phyloP scores from a whole-genome alignment of 2,113 vertebrate species.

The Peromyscus polionotus region DNA sequence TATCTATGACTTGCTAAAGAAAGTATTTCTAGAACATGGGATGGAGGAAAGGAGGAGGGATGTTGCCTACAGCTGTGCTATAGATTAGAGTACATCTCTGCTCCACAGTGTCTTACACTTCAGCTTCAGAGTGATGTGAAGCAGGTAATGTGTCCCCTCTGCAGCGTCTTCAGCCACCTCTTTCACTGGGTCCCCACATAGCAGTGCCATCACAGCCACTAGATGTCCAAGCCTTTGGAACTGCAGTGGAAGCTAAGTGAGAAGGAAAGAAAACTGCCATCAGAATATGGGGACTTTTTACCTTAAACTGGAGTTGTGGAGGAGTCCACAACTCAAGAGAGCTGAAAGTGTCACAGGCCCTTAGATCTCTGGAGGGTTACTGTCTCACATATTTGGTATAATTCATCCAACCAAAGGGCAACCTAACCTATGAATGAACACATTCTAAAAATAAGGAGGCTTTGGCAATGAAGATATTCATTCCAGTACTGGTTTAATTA shows the following conservation, averaged over 20 bases:
- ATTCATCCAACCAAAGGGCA: not conserved
- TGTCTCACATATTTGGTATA: not conserved
- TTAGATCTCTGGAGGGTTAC: not conserved
- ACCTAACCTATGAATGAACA: not conserved
- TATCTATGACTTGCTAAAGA: not conserved
- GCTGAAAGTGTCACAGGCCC: not conserved
- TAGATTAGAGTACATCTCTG: not conserved
- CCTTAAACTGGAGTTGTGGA: not conserved
- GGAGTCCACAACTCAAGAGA: not conserved
- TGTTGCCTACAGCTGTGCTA: not conserved
- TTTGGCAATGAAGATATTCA: constrained; percentile 42
- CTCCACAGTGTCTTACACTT: constrained; percentile 72
- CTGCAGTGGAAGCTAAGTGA: constrained; percentile 68
- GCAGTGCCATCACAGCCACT: constrained; percentile 72
- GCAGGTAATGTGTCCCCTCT: constrained; percentile 66
- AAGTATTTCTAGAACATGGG: constrained; percentile 22
- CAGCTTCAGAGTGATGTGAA: constrained; percentile 66
- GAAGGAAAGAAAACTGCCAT: constrained; percentile 55
- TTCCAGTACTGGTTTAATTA: not conserved
- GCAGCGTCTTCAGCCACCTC: constrained; percentile 73
- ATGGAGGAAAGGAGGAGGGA: not conserved
- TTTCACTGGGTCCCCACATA: constrained; percentile 74
- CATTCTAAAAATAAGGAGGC: constrained; percentile 34
- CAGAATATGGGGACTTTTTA: not conserved
- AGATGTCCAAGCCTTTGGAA: constrained; percentile 78